These are phyloP conservation scores for Drosophila nikananu DNA, from an alignment of 1,140 invertebrate species.

Conservation along the genomic window DNA sequence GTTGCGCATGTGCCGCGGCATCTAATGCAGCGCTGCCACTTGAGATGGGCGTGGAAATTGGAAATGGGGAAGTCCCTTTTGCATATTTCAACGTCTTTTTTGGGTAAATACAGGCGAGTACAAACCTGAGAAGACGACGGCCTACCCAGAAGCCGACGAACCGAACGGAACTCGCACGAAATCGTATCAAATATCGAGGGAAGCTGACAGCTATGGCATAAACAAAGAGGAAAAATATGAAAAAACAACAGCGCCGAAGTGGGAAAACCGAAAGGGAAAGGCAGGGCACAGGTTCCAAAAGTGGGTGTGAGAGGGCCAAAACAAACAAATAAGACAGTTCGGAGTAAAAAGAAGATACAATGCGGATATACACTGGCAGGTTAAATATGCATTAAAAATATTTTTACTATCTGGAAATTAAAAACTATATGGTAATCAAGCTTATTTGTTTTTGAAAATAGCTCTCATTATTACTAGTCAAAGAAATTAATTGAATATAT, in stretches of 20 bases:
- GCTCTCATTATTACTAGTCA: no score
- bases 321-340: constrained; percentile 27
- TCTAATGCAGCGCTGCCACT: constrained; percentile 47
- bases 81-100: constrained; percentile 66
- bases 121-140: constrained; percentile 20
- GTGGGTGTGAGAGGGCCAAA: constrained; percentile 9
- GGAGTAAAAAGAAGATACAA: constrained; percentile 8
- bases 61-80: constrained; percentile 35
- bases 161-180: constrained; percentile 46
- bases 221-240: constrained; percentile 48
- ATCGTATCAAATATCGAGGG: constrained; percentile 66
- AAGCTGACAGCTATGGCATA: constrained; percentile 37
- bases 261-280: constrained; percentile 35
- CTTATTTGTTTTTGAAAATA: no score
- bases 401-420: neutral
- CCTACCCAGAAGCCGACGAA: constrained; percentile 19
- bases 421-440: no score
- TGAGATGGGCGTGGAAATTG: constrained; percentile 22
- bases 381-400: neutral
- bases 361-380: constrained; percentile 5
- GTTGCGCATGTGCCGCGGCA: constrained; percentile 57
- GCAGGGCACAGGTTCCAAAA: constrained; percentile 15
- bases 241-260: constrained; percentile 44
- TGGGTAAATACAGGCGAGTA: constrained; percentile 27
- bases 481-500: no score